Conservation (phyloP, 2,113 vertebrate genomes). For the Antigone vipio region DNA sequence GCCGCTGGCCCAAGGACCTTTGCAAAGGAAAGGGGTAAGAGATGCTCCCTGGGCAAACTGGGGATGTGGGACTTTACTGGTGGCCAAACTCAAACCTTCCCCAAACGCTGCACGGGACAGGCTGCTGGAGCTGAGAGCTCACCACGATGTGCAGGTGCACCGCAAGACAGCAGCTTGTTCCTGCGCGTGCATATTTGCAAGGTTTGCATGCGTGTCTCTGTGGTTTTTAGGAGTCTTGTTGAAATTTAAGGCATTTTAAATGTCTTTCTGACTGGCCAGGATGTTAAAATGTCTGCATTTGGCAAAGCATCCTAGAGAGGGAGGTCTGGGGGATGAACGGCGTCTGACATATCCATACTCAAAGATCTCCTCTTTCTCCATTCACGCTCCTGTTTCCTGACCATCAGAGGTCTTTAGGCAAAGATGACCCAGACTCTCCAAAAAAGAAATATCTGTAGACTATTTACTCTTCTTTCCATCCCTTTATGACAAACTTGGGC, state of each 20-base stretch:
- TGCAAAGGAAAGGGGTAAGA: neutral
- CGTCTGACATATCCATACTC: neutral
- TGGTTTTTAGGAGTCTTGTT: neutral
- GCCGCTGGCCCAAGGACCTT: neutral
- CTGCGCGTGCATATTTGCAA: rapidly evolving
- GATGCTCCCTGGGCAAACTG: neutral
- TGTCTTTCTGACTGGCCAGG: neutral
- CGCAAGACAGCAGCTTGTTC: rapidly evolving
- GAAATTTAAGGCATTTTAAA: neutral
- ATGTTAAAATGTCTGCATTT: too few species aligned
- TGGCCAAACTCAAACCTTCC: neutral
- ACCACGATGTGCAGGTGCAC: rapidly evolving
- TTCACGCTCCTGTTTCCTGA: neutral
- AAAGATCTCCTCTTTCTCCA: neutral
- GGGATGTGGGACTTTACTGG: neutral
- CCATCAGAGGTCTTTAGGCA: neutral
- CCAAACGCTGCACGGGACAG: neutral
- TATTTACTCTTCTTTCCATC: neutral
- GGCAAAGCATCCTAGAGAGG: neutral
- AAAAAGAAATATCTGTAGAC: neutral
- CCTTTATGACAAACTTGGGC: neutral
- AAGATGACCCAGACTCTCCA: neutral
- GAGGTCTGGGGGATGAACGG: neutral
- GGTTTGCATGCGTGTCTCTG: rapidly evolving
- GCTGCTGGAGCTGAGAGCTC: neutral